These are phyloP conservation scores for Pelodytes ibericus DNA, from an alignment of 2,797 vertebrate species.

Conservation along the genomic window DNA sequence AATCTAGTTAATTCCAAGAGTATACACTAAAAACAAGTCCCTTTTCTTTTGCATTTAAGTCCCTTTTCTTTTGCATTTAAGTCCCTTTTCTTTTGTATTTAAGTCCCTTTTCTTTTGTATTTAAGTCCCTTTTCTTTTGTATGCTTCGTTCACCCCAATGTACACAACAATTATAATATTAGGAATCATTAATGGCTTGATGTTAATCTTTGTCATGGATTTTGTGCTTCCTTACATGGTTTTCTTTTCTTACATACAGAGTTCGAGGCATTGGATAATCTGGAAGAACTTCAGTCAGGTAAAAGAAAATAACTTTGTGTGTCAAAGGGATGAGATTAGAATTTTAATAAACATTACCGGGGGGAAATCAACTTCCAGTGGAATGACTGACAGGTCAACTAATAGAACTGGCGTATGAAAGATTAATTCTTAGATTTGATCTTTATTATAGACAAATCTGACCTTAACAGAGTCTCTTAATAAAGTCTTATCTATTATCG, in stretches of 20 bases:
- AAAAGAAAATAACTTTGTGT: neutral
- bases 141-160: too few species aligned
- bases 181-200: too few species aligned
- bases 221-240: neutral
- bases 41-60: too few species aligned
- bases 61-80: too few species aligned
- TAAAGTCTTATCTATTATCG: neutral
- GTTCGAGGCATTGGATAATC: slow-evolving; percentile 3
- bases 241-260: neutral
- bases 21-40: too few species aligned
- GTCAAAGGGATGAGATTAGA: neutral
- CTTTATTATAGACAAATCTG: neutral
- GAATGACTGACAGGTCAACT: neutral
- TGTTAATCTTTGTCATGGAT: too few species aligned
- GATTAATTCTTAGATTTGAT: too few species aligned
- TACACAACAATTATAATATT: too few species aligned
- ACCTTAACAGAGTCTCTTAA: neutral
- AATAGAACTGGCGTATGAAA: neutral
- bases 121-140: too few species aligned
- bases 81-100: too few species aligned
- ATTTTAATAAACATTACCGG: neutral
- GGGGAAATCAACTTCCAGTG: neutral
- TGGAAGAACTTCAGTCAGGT: slow-evolving; percentile 31
- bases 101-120: too few species aligned
- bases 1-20: too few species aligned